Evolutionary conservation across 1,140 invertebrate genomes (phyloP), one percentile per base, ranked within the genome.

Genomic region (Ptiloglossa arizonensis): DNA sequence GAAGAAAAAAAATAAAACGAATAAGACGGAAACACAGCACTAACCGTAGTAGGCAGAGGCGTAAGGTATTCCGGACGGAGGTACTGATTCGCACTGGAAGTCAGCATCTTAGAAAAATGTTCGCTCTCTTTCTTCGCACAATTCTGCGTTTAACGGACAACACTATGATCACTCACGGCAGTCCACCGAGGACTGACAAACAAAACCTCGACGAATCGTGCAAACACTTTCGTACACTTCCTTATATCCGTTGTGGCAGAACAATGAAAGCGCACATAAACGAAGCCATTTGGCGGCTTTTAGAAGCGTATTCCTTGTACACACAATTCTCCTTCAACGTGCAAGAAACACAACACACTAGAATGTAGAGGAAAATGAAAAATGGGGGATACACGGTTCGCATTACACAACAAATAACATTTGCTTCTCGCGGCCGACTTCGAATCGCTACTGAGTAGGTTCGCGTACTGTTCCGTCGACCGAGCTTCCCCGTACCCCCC

Each of bases 1-100:
- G 9, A 3, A 13, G 24, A 4, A 22, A 19, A 24, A 35, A 48
- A 24, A 15, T 24, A 59, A 48, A 44, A 13, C 3, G 4, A 4
- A 41, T 63, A 9, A n/a, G 24, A 41, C 0, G 19, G 5, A 24
- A 57, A 48, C 19, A 24, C 11, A 13, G 66, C 67, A 93, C 96
- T 95, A 94, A 98, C 97, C 94, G 97, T 97, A 59, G 96, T 97
- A 74, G 97, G 96, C 81, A 97, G 93, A 83, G 97, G 96, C 87
- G 97, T 96, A 89, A 98, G 94, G 92, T 98, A 98, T 93, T 98
- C 97, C 94, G 97, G 97, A 93, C 96, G 94, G 89, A 98, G 94
- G 93, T 98, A 98, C 94, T 98, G 97, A 93, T 97, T 97, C 73
- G 94, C 94, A 89, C 95, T 96, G 87, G 96, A 96, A 89, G 96